Base-by-base conservation (phyloP, 2,797 vertebrate species). In the Paedocypris micromegethes region DNA sequence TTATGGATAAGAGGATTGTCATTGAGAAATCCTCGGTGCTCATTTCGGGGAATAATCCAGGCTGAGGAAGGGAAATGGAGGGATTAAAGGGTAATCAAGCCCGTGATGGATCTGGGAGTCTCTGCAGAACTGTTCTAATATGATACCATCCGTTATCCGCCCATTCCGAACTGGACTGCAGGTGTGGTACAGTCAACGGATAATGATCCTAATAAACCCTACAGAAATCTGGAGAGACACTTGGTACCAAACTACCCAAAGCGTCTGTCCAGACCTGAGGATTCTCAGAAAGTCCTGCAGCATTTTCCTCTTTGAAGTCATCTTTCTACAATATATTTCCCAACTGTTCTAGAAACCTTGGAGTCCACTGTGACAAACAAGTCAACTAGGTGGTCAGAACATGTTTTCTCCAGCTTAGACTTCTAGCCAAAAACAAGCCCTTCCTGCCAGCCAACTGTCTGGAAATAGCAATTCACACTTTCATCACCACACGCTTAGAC, bases 21-120 rank as follows among this genome's bases (percentile, higher is more conserved):
- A 68, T 64, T 70, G 64, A 58, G 59, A 67, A 58, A 69, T 60
- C 70, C 70, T 70, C 64, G 62, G 41, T 3, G 42, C 72, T 78
- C 67, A 63, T 70, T 38, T 68, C 41, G 47, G 46, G 62, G 68
- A 75, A 77, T 65, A 72, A 72, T 75, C 56, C 57, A 6, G 52
- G 9, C 44, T 5, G 44, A 55, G 55, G 43, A 61, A 9, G 4
- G 58, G 64, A 66, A 74, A 74, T 70, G 41, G 66, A 54, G 49
- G 64, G 72, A 77, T 72, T 72, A 72, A 64, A 57, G 72, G 67
- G 64, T 63, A 73, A 78, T 73, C 64, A 75, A 66, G 46, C 55
- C 23, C 5, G 8, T 75, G 66, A 76, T 75, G 56, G 62, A 70
- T 70, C 53, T 70, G 64, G 64, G 56, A 64, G 48, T 47, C 56